These are phyloP conservation scores for Trichomycterus rosablanca DNA, from an alignment of 2,113 vertebrate genomes.

Conservation along the genomic window DNA sequence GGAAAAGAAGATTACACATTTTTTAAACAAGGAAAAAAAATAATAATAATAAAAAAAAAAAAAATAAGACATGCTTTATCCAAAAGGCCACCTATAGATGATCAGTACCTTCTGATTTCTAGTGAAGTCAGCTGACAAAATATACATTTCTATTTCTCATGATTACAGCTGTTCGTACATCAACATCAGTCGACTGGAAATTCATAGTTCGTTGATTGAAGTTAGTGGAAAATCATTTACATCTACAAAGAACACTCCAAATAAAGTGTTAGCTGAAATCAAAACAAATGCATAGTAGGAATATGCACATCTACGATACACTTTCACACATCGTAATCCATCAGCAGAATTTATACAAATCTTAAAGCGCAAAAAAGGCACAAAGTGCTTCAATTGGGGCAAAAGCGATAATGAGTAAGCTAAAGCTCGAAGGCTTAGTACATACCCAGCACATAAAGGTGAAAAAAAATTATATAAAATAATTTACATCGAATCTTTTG, in stretches of 20 bases:
- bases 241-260: slow-evolving; percentile 20
- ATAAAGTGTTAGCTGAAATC: neutral
- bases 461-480: slow-evolving; percentile 40
- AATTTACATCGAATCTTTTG: slow-evolving; percentile 37
- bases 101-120: no score
- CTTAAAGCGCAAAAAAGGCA: slow-evolving; percentile 52
- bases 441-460: slow-evolving; percentile 21
- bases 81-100: no score
- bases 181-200: no score
- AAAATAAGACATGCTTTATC: no score
- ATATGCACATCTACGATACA: slow-evolving; percentile 34
- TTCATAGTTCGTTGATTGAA: no score
- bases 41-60: no score
- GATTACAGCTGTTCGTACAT: no score
- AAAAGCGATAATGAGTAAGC: slow-evolving; percentile 32
- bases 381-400: slow-evolving; percentile 39
- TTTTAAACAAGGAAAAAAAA: no score
- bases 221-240: no score
- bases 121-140: no score
- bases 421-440: slow-evolving; percentile 19
- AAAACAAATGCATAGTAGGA: slow-evolving; percentile 19
- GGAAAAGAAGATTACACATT: no score
- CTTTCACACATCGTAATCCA: slow-evolving; percentile 37
- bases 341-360: slow-evolving; percentile 28
- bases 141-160: no score